Base-by-base conservation (phyloP, 2,113 vertebrate species). In the Colossoma macropomum region DNA sequence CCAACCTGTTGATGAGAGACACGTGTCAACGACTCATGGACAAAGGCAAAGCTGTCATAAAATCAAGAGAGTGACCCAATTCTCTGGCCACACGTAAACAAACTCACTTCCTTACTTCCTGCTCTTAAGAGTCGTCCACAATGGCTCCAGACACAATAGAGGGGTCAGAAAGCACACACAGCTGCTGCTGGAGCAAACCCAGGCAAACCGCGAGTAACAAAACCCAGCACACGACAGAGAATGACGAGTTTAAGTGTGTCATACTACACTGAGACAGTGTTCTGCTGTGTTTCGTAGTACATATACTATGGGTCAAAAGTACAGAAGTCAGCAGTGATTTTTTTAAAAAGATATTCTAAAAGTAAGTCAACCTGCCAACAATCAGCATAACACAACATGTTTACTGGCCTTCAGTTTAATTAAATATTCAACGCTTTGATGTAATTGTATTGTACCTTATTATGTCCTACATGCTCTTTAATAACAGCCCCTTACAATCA, bases 81-180 rank as follows among this genome's bases (percentile, higher is more conserved):
- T 85, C 76, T 79, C 54, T 54, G 10, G 23, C 32, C 68, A 52
- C 17, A 71, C 28, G 66, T 82, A 87, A 87, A 87, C 83, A 45
- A 76, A 79, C 56, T 75, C 8, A 70, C 32, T 41, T 23, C 45
- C 10, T 79, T 30, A 75, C 84, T 86, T 86, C 85, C 82, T 86
- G 85, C 68, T 15, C 19, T n/a, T 56, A 41, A n/a, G 19, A 70
- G 66, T 15, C 12, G 19, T 38, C 52, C 45, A 83, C 45, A 75
- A 38, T 59, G 45, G 54, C 77, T 56, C 1, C 56, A 10, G 60
- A 68, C 32, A 86, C 81, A 83, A 80, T 60, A 32, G 60, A 48
- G 27, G 65, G 32, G 74, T 83, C 84, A 59, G 41, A 56, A 50
- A n/a, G 11, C 45, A 34, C 60, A 28, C 70, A 16, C 38, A 82